Percentiles rank a stretch among this genome's conserved stretches.
phyloP scores from a whole-genome alignment of 2,888 invertebrate species.

The Aspidapion aeneum region DNA sequence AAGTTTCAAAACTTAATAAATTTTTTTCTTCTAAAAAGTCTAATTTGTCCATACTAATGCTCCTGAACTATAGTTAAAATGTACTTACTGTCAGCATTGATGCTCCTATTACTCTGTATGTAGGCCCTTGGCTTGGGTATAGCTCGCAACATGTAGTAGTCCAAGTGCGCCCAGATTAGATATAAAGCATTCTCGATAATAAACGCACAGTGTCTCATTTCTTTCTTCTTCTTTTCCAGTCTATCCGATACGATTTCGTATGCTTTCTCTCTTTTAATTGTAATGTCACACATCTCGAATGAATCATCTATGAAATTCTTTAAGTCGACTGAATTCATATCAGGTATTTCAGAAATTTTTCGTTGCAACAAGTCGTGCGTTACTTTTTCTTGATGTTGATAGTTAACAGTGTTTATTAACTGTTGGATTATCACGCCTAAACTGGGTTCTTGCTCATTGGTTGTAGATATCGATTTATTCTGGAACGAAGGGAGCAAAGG shows the following conservation, averaged over 20 bases:
- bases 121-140: constrained; percentile 47
- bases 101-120: constrained; percentile 26
- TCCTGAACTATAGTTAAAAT: no score
- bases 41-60: no score
- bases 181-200: constrained; percentile 71
- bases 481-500: constrained; percentile 35
- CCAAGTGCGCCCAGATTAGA: constrained; percentile 73
- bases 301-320: constrained; percentile 49
- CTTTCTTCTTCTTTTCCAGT: constrained; percentile 53
- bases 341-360: constrained; percentile 50
- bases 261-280: constrained; percentile 40
- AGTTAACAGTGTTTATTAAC: constrained; percentile 53
- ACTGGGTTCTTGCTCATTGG: constrained; percentile 46
- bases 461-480: constrained; percentile 28
- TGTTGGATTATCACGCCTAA: constrained; percentile 55
- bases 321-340: constrained; percentile 55
- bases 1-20: no score
- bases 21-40: no score
- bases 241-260: constrained; percentile 52
- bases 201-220: constrained; percentile 59
- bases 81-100: constrained; percentile 39
- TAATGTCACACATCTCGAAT: constrained; percentile 37
- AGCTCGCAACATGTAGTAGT: constrained; percentile 64
- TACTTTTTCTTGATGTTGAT: constrained; percentile 52
- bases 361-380: constrained; percentile 51